phyloP scores from a whole-genome alignment of 2,113 vertebrate species.

The Scalopus aquaticus region DNA sequence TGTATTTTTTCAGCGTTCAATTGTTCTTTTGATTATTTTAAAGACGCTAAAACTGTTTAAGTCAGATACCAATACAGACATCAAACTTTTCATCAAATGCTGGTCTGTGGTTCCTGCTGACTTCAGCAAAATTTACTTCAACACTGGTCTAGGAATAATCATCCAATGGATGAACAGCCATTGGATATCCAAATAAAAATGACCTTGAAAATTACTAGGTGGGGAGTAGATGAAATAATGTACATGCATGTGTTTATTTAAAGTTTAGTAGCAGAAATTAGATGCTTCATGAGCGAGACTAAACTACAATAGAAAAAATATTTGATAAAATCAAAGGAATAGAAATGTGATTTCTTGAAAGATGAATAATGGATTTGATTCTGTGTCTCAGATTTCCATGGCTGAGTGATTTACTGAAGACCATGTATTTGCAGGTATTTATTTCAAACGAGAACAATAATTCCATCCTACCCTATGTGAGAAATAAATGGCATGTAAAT shows the following conservation, averaged over 20 bases:
- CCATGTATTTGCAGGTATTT: not conserved
- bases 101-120: not conserved
- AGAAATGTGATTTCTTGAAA: not conserved
- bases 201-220: constrained; percentile 2
- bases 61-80: not conserved
- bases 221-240: not conserved
- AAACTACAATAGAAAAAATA: constrained; percentile 14
- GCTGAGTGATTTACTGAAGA: not conserved
- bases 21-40: constrained; percentile 18
- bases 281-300: not conserved
- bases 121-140: not conserved
- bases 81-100: not conserved
- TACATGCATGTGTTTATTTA: not conserved
- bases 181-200: not conserved
- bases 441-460: constrained; percentile 21
- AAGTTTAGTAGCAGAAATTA: constrained; percentile 33
- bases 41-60: not conserved
- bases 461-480: not conserved
- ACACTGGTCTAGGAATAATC: not conserved
- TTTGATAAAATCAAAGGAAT: constrained; percentile 1
- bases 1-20: not conserved
- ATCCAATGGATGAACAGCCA: not conserved
- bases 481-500: constrained; percentile 37
- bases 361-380: constrained; percentile 21
- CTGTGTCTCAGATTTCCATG: not conserved